Percentiles rank a stretch among this genome's conserved stretches.
Evolutionary conservation across 2,113 vertebrate genomes (phyloP).

Genomic region (Psittacus erithacus): DNA sequence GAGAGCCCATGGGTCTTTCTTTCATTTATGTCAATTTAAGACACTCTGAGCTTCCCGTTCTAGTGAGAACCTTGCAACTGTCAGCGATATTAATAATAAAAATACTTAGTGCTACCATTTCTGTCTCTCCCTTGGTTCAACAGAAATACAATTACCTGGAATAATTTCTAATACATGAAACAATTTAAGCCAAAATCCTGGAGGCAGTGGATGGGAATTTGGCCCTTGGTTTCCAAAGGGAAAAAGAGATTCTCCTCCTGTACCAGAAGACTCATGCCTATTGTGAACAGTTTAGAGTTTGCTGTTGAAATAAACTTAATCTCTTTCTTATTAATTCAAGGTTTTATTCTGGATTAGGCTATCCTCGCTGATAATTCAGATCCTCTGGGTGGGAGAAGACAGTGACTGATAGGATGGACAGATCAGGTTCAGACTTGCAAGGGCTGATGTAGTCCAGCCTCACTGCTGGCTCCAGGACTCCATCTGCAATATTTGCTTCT

Average conservation of each 20-base stretch:
- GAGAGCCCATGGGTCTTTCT: not conserved
- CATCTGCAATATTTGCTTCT: not conserved
- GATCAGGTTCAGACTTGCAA: not conserved
- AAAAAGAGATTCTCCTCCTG: not conserved
- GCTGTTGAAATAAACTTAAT: slow-evolving; percentile 23
- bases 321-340: not conserved
- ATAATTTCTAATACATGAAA: not conserved
- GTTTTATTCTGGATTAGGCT: slow-evolving; percentile 12
- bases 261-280: not conserved
- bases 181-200: not conserved
- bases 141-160: not conserved
- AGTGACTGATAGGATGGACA: not conserved
- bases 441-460: not conserved
- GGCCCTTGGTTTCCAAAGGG: not conserved
- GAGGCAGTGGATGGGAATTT: not conserved
- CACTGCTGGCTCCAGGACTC: not conserved
- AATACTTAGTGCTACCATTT: not conserved
- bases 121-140: not conserved
- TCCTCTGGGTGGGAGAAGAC: not conserved
- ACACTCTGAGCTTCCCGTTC: not conserved
- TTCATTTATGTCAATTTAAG: not conserved
- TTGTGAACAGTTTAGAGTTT: not conserved
- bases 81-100: not conserved
- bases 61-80: not conserved
- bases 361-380: not conserved